phyloP scores from a whole-genome alignment of 2,888 invertebrate genomes.

The Hydropsyche betteni region DNA sequence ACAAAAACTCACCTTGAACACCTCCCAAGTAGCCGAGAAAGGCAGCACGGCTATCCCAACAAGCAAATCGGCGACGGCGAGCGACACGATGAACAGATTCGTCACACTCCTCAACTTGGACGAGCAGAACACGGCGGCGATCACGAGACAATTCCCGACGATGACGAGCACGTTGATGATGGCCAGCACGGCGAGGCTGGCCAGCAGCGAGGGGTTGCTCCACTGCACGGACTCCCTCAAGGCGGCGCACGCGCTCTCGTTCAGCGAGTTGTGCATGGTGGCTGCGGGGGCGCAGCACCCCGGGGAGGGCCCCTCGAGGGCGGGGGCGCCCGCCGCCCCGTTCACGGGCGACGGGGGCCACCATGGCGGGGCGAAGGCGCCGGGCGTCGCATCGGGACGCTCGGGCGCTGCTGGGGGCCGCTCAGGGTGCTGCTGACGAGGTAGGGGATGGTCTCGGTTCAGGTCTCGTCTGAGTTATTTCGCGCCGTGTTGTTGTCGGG shows the following conservation, averaged over 20 bases:
- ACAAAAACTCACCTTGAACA: constrained; percentile 75
- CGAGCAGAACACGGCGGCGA: constrained; percentile 89
- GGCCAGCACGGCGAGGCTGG: constrained; percentile 79
- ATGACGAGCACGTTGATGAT: constrained; percentile 90
- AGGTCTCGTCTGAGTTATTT: too few relatives aligned
- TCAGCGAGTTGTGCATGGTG: constrained; percentile 77
- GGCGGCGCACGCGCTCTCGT: constrained; percentile 83
- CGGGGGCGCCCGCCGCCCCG: too few relatives aligned
- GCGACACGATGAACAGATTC: constrained; percentile 95
- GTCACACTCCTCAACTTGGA: constrained; percentile 94
- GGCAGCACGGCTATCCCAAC: constrained; percentile 96
- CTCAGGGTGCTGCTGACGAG: not conserved
- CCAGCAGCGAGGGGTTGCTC: constrained; percentile 80
- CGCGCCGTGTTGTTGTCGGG: too few relatives aligned
- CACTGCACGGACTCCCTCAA: constrained; percentile 83
- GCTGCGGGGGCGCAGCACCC: not conserved
- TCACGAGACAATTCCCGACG: constrained; percentile 90
- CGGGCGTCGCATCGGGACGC: too few relatives aligned
- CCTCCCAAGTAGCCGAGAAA: constrained; percentile 94
- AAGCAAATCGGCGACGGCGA: constrained; percentile 94
- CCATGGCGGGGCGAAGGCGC: too few relatives aligned
- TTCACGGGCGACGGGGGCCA: too few relatives aligned
- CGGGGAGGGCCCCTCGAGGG: too few relatives aligned
- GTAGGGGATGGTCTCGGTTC: not conserved
- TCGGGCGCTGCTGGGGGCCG: not conserved